These are phyloP conservation scores for Odobenus rosmarus DNA, from an alignment of 2,113 vertebrate genomes.

Conservation along the genomic window DNA sequence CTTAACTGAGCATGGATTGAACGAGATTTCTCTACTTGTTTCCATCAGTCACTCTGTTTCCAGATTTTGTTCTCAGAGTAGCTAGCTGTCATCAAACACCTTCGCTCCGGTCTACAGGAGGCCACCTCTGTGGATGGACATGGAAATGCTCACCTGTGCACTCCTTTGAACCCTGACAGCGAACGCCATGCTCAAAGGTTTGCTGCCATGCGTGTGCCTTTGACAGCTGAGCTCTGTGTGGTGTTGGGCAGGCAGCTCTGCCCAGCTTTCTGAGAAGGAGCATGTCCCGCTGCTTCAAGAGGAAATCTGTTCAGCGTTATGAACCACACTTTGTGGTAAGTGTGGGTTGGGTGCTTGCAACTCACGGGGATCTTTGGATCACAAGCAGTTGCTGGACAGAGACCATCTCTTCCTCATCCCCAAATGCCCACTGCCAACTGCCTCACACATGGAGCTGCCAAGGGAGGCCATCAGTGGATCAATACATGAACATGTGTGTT, in stretches of 20 bases:
- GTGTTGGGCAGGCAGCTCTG: background rate
- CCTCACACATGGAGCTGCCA: accelerated
- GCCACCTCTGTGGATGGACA: accelerated
- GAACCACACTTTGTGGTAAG: accelerated
- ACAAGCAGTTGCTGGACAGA: accelerated
- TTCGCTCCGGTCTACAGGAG: too few species aligned
- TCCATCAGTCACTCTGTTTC: background rate
- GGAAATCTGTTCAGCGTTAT: accelerated
- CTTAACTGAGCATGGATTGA: too few species aligned
- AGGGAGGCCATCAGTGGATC: background rate
- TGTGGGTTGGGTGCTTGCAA: accelerated
- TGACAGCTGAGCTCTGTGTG: accelerated
- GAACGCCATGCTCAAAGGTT: accelerated
- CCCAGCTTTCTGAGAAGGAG: too few species aligned
- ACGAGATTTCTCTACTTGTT: background rate
- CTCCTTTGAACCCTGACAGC: accelerated
- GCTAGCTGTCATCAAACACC: background rate
- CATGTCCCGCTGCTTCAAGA: too few species aligned
- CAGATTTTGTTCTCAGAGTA: too few species aligned
- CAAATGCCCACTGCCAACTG: accelerated
- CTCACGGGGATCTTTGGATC: accelerated
- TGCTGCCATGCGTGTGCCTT: accelerated
- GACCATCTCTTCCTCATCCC: accelerated
- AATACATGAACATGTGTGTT: accelerated
- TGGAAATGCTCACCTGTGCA: accelerated